These are phyloP conservation scores for Antrozous pallidus DNA, from an alignment of 2,797 vertebrate genomes.

Conservation along the genomic window DNA sequence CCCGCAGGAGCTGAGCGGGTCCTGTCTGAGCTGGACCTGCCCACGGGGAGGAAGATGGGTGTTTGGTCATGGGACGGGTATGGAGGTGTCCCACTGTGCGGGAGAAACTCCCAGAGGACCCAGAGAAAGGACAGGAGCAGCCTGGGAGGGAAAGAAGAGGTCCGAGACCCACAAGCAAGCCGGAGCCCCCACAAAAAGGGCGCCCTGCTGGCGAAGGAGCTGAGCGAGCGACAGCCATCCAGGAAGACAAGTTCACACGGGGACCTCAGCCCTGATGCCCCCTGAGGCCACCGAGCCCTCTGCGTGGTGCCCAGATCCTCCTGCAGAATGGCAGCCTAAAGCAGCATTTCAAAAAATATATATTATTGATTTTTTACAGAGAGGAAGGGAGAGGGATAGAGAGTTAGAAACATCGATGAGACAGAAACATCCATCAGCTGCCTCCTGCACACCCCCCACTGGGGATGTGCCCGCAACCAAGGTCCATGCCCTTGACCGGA, in stretches of 20 bases:
- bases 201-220: not conserved
- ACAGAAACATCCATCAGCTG: too few relatives aligned
- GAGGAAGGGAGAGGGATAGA: too few relatives aligned
- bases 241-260: not conserved
- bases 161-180: too few relatives aligned
- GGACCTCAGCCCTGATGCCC: too few relatives aligned
- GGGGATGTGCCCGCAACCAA: too few relatives aligned
- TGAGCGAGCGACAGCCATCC: not conserved
- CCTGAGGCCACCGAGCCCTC: fast-evolving
- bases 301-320: not conserved
- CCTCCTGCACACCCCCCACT: too few relatives aligned
- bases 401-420: too few relatives aligned
- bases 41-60: not conserved
- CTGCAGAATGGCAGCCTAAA: fast-evolving
- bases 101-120: not conserved
- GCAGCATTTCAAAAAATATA: too few relatives aligned
- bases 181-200: fast-evolving
- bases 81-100: not conserved
- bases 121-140: not conserved
- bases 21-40: not conserved
- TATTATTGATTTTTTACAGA: too few relatives aligned
- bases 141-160: fast-evolving
- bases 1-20: fast-evolving
- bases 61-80: fast-evolving
- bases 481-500: too few relatives aligned